Conservation (phyloP, 2,113 vertebrate species). For the Nothoprocta pentlandii region DNA sequence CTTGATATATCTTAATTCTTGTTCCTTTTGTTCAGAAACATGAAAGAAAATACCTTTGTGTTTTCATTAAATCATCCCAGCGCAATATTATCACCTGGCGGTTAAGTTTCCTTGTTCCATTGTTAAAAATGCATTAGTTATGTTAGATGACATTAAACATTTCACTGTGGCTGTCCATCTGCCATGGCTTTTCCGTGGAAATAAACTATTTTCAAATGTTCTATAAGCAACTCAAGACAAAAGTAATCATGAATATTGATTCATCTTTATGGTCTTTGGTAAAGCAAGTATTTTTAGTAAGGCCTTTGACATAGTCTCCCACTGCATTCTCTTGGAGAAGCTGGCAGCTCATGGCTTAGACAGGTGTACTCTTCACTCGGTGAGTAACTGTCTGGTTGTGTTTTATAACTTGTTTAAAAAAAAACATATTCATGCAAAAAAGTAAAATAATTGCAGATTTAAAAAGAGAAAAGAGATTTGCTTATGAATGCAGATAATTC, state of each 20-base stretch:
- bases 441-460: not conserved
- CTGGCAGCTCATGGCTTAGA: too few species aligned
- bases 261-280: not conserved
- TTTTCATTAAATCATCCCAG: not conserved
- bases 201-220: not conserved
- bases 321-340: too few species aligned
- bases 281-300: too few species aligned
- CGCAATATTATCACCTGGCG: not conserved
- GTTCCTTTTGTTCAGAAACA: not conserved
- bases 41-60: not conserved
- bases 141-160: not conserved
- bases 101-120: not conserved
- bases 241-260: not conserved
- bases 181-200: too few species aligned
- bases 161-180: too few species aligned
- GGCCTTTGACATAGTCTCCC: too few species aligned
- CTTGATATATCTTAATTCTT: not conserved
- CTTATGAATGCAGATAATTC: not conserved
- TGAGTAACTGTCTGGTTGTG: too few species aligned
- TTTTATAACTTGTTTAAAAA: not conserved
- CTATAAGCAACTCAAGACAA: not conserved
- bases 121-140: not conserved
- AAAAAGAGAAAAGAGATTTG: not conserved
- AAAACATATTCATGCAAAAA: not conserved
- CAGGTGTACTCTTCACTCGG: too few species aligned